A percentile compares a stretch with the other conserved stretches of the same genome.
Conservation (phyloP, 2,797 vertebrate genomes). For the Halcyon badia region DNA sequence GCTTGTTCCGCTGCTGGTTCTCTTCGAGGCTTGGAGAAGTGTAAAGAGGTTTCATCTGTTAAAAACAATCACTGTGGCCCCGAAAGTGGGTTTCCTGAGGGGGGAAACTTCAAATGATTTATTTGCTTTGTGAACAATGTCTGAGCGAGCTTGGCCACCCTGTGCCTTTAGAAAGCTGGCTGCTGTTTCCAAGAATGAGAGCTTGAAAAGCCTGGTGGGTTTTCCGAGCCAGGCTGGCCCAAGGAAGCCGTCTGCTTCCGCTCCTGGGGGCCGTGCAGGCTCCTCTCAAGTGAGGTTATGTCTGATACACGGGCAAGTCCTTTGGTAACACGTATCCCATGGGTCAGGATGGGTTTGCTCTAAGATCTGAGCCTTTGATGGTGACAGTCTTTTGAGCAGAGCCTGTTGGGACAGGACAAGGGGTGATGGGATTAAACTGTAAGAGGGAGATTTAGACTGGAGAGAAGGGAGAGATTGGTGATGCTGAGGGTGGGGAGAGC, state of each 20-base stretch:
- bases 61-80: background rate
- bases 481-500: background rate
- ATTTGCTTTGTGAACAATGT: conserved; percentile 10
- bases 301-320: background rate
- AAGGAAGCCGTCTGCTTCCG: background rate
- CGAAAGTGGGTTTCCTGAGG: background rate
- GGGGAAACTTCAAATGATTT: background rate
- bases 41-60: background rate
- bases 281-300: background rate
- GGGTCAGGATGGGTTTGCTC: background rate
- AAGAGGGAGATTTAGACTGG: background rate
- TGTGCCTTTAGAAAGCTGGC: conserved; percentile 1
- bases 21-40: background rate
- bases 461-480: background rate
- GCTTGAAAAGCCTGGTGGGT: background rate
- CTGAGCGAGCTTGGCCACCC: conserved; percentile 12
- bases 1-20: background rate
- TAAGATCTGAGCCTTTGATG: background rate
- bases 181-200: background rate
- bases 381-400: background rate
- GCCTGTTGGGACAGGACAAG: background rate
- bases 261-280: background rate
- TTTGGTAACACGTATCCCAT: background rate
- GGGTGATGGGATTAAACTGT: background rate
- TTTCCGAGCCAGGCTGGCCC: background rate